Conservation (phyloP, 2,888 invertebrate species). For the Aelia acuminata region DNA sequence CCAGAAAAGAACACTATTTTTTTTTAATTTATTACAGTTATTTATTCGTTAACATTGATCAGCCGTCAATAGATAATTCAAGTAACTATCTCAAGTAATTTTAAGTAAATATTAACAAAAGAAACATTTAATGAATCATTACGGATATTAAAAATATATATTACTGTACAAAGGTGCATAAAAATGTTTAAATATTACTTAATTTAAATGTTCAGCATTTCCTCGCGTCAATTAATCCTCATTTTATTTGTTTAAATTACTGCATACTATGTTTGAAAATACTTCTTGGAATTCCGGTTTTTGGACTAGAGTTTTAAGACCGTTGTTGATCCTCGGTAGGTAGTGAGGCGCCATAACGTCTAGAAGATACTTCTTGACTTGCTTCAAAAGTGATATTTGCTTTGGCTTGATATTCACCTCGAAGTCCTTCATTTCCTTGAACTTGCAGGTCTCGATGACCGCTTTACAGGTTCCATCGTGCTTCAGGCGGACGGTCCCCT, state of each 20-base stretch:
- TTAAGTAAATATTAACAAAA: no score
- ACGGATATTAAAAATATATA: no score
- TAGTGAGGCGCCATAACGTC: background rate
- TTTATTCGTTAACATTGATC: background rate
- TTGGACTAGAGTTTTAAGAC: background rate
- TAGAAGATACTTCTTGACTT: background rate
- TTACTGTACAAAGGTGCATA: no score
- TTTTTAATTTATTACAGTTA: no score
- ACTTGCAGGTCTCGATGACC: background rate
- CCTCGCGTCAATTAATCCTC: no score
- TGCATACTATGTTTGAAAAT: constrained; percentile 2
- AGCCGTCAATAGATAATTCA: no score
- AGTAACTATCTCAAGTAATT: no score
- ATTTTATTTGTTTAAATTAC: background rate
- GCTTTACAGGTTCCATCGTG: background rate
- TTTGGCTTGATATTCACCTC: background rate
- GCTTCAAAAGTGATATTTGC: background rate
- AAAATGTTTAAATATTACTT: no score
- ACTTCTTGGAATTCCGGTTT: constrained; percentile 2
- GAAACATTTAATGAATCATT: no score
- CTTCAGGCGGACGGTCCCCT: background rate
- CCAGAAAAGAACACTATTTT: no score
- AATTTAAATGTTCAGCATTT: no score
- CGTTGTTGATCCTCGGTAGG: background rate
- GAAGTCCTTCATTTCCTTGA: constrained; percentile 29